These are phyloP conservation scores for Illadopsis cleaveri DNA, from an alignment of 2,113 vertebrate genomes.

Conservation along the genomic window DNA sequence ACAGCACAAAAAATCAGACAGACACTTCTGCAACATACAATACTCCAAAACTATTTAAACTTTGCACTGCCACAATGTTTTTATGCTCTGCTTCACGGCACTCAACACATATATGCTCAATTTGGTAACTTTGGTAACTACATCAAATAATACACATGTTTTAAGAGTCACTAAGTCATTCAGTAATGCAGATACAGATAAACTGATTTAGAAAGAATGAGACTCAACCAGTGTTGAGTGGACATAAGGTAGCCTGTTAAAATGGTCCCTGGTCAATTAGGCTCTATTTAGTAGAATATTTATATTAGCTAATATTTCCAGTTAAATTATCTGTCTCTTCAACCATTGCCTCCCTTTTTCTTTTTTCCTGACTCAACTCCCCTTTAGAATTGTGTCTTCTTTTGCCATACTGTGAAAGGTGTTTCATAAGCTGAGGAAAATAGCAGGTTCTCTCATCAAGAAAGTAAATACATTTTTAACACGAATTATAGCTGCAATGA, in stretches of 20 bases:
- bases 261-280: neutral
- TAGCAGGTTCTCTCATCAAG: neutral
- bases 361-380: neutral
- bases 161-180: neutral
- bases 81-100: neutral
- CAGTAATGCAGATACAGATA: neutral
- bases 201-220: neutral
- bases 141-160: neutral
- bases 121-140: neutral
- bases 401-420: neutral
- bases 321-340: neutral
- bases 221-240: neutral
- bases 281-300: neutral
- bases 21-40: neutral
- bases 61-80: neutral
- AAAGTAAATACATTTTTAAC: neutral
- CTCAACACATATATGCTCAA: neutral
- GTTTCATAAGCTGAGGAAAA: constrained; percentile 5
- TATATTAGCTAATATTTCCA: neutral
- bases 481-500: constrained; percentile 1
- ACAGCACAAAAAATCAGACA: neutral
- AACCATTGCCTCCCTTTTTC: neutral
- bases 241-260: neutral
- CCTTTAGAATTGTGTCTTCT: neutral
- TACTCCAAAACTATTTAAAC: neutral